Conservation (phyloP, 2,113 vertebrate species). For the Tor tambroides region DNA sequence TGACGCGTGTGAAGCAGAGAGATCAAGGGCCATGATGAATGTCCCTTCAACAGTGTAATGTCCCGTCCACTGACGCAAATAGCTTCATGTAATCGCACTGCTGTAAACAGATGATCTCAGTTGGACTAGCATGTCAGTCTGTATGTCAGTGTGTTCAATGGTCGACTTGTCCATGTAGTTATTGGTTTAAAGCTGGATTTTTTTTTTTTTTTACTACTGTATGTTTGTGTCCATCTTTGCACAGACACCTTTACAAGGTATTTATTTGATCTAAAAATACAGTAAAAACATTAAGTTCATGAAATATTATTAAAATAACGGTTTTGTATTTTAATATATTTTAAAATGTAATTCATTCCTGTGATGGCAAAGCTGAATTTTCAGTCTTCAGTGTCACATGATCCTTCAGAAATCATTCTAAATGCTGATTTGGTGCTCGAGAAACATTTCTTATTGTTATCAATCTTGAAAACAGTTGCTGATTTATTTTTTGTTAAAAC, state of each 20-base stretch:
- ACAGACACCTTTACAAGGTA: not conserved
- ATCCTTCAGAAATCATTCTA: too few relatives aligned
- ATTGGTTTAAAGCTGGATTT: not conserved
- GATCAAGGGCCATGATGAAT: constrained; percentile 51
- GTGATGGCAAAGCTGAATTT: too few relatives aligned
- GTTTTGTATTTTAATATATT: too few relatives aligned
- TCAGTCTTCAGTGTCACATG: too few relatives aligned
- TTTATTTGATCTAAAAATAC: not conserved
- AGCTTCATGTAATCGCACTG: constrained; percentile 30
- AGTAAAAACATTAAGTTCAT: not conserved
- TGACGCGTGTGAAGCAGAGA: constrained; percentile 66
- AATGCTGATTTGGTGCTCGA: too few relatives aligned
- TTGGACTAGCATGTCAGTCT: constrained; percentile 1
- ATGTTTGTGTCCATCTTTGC: not conserved
- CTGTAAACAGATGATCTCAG: constrained; percentile 21
- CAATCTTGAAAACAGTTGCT: too few relatives aligned
- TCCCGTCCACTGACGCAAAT: constrained; percentile 44
- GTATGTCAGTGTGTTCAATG: not conserved
- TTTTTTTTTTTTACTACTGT: not conserved
- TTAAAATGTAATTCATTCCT: too few relatives aligned
- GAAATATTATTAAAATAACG: too few relatives aligned
- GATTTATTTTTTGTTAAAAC: too few relatives aligned
- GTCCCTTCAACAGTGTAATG: constrained; percentile 15
- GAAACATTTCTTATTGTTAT: too few relatives aligned
- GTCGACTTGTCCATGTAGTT: not conserved